Conservation (phyloP, 2,797 vertebrate genomes). For the Anas acuta region DNA sequence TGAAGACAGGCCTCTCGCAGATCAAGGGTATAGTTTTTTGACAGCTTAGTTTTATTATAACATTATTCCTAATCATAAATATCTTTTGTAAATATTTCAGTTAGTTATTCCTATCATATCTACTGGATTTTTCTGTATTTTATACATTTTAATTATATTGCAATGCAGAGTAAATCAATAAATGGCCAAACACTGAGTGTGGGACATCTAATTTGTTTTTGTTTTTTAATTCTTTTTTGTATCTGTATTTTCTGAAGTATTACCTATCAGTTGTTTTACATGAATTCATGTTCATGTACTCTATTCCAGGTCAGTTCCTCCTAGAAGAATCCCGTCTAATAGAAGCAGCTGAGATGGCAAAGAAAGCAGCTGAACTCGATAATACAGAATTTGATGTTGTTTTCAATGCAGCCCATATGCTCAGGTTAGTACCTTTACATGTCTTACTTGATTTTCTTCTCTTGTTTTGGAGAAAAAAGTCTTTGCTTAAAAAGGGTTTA, state of each 20-base stretch:
- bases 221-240: neutral
- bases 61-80: neutral
- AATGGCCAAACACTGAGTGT: neutral
- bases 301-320: conserved; percentile 92
- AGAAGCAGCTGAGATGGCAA: conserved; percentile 97
- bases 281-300: neutral
- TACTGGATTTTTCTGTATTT: neutral
- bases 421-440: conserved; percentile 84
- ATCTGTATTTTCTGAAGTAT: neutral
- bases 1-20: neutral
- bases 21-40: neutral
- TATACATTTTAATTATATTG: neutral
- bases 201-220: neutral
- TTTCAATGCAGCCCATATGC: conserved; percentile 98
- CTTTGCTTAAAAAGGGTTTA: neutral
- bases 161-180: neutral
- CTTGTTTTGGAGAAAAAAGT: neutral
- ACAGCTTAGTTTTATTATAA: neutral
- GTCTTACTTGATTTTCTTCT: neutral
- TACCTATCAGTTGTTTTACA: neutral
- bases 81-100: neutral
- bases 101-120: neutral
- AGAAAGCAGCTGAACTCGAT: conserved; percentile 94
- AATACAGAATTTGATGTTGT: conserved; percentile 95
- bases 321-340: conserved; percentile 93